These are phyloP conservation scores for Moxostoma hubbsi DNA, from an alignment of 2,797 vertebrate species.

Conservation along the genomic window DNA sequence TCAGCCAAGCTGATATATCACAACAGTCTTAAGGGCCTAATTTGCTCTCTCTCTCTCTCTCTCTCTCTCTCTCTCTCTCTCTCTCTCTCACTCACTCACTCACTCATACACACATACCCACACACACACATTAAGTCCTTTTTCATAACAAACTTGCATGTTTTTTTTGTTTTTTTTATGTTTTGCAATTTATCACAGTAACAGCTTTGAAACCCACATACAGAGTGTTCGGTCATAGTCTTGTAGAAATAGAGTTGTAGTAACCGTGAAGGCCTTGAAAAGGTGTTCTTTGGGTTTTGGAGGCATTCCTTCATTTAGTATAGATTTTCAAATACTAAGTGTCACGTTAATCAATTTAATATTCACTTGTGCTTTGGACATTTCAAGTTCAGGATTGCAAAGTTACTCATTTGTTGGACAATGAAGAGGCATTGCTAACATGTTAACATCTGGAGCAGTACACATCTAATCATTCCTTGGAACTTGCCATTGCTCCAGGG, in stretches of 20 bases:
- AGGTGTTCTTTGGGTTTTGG: neutral
- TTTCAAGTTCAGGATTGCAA: neutral
- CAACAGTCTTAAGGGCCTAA: conserved; percentile 31
- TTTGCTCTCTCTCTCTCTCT: neutral
- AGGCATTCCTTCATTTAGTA: neutral
- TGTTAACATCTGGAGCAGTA: conserved; percentile 40
- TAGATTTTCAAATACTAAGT: neutral
- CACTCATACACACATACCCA: neutral
- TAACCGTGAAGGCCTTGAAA: neutral
- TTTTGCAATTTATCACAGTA: neutral
- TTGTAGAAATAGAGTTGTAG: neutral
- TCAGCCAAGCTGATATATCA: conserved; percentile 55
- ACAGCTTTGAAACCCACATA: neutral
- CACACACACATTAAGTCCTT: neutral
- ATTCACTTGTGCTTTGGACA: neutral
- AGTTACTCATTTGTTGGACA: conserved; percentile 18
- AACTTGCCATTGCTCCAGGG: neutral
- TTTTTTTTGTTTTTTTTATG: neutral
- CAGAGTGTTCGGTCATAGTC: neutral
- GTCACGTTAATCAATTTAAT: neutral
- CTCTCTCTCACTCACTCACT: too few relatives aligned
- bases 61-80: too few relatives aligned
- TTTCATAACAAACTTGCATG: neutral
- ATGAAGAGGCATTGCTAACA: conserved; percentile 10
- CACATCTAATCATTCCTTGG: conserved; percentile 46